Conservation (phyloP, 2,888 invertebrate genomes). For the Erebia epiphron region DNA sequence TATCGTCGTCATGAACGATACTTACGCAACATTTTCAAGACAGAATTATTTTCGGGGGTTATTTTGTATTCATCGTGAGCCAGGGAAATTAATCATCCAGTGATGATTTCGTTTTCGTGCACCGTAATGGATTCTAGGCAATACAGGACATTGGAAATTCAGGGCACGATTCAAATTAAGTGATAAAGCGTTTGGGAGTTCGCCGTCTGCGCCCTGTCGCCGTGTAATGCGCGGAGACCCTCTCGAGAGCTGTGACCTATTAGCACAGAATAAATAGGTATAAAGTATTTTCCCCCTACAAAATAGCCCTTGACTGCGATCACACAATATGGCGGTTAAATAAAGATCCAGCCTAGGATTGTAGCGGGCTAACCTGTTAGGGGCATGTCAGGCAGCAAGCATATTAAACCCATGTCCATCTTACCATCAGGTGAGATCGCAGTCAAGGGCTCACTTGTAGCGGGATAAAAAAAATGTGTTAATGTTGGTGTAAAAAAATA, state of each 20-base stretch:
- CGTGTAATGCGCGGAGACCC: constrained; percentile 56
- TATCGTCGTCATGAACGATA: constrained; percentile 39
- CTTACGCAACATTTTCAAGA: constrained; percentile 30
- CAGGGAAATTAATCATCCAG: constrained; percentile 43
- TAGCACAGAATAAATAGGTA: constrained; percentile 1
- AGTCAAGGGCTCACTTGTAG: too few species aligned
- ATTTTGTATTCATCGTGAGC: constrained; percentile 39
- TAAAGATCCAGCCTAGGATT: too few species aligned
- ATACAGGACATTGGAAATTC: constrained; percentile 57
- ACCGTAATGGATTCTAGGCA: constrained; percentile 44
- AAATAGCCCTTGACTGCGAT: too few species aligned
- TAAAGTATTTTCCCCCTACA: neutral
- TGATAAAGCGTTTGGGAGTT: constrained; percentile 69
- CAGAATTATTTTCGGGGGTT: constrained; percentile 30
- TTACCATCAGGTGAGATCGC: too few species aligned
- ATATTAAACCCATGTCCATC: too few species aligned
- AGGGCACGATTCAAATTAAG: constrained; percentile 77
- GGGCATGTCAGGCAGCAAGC: too few species aligned
- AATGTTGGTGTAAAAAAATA: neutral
- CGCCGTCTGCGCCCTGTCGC: constrained; percentile 64
- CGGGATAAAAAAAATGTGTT: too few species aligned
- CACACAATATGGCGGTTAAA: too few species aligned
- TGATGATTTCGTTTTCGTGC: constrained; percentile 46
- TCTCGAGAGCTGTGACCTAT: constrained; percentile 29
- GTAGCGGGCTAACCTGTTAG: too few species aligned